Evolutionary conservation across 2,113 vertebrate species (phyloP), one percentile per base, ranked within the genome.

Genomic region (Notiomystis cincta): DNA sequence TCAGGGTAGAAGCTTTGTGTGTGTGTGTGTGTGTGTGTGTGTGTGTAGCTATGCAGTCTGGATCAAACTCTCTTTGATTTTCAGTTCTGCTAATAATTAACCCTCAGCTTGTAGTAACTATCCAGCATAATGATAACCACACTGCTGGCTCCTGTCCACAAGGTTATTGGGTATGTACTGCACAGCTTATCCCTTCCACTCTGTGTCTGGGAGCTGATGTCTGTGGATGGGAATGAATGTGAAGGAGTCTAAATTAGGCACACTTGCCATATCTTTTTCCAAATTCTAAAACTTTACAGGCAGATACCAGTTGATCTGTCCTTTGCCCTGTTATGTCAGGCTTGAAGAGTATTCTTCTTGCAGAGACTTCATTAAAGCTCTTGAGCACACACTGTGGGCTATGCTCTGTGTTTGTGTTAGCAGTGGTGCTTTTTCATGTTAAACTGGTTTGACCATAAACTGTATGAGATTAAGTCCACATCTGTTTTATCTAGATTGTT

Each of bases 51-150:
- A 31, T 54, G 77, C 69, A 56, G 80, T 37, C 83, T 90, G 83
- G 76, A 87, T 93, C 86, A 93, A 87, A 73, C 76, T 87, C 31
- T 56, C 57, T 94, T 87, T 95, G 77, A 81, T 94, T 93, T 95
- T 67, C 83, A 95, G 60, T 64, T 67, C 89, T 95, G 92, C 77
- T 96, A 93, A 96, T 95, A 89, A 95, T 96, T 97, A 97, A 96
- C 92, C 60, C n/a, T 82, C 76, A 57, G 76, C 61, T 75, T 72
- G 69, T 92, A 78, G 54, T 82, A 96, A 81, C 92, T 83, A 27
- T 78, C 23, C 56, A 45, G 72, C 56, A 16, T 80, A 93, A 95
- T 48, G 88, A 86, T 89, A 92, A 86, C 88, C 79, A 91, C 44
- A 12, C 71, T 2, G 0, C 48, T 90, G 93, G 82, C 95, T 93